phyloP scores from a whole-genome alignment of 2,888 invertebrate genomes.

The Harpalus rubripes region DNA sequence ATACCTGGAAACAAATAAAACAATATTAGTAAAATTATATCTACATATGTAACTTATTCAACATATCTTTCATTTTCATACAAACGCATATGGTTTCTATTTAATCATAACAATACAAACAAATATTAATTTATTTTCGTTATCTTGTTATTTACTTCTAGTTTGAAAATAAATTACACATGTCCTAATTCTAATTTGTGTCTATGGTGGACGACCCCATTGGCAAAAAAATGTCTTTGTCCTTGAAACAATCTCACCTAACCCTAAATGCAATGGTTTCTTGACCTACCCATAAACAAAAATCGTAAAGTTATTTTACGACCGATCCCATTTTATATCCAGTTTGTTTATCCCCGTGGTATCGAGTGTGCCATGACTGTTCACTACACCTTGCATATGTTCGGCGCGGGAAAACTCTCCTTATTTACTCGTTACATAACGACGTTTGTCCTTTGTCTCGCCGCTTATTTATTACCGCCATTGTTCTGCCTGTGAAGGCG shows the following conservation, averaged over 20 bases:
- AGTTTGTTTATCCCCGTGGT: constrained; percentile 25
- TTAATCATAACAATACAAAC: no score
- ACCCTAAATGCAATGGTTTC: background rate
- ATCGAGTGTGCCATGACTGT: constrained; percentile 11
- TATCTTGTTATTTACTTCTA: no score
- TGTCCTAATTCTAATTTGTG: no score
- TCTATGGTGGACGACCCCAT: no score
- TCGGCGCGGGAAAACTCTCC: constrained; percentile 26
- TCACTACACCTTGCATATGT: constrained; percentile 33
- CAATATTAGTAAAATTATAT: no score
- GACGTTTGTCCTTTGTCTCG: constrained; percentile 28
- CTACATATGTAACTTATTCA: no score
- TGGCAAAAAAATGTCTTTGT: background rate
- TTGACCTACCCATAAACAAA: constrained; percentile 18
- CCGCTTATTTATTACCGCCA: constrained; percentile 27
- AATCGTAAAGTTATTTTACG: constrained; percentile 35
- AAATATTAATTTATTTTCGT: no score
- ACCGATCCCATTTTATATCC: constrained; percentile 14
- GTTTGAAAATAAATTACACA: no score
- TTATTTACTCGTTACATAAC: constrained; percentile 42
- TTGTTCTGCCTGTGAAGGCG: constrained; percentile 42
- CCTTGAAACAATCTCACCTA: background rate
- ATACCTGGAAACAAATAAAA: no score
- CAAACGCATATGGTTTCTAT: no score
- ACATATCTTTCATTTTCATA: no score